These are phyloP conservation scores for Danio jaintianensis DNA, from an alignment of 2,797 vertebrate genomes.

Conservation along the genomic window DNA sequence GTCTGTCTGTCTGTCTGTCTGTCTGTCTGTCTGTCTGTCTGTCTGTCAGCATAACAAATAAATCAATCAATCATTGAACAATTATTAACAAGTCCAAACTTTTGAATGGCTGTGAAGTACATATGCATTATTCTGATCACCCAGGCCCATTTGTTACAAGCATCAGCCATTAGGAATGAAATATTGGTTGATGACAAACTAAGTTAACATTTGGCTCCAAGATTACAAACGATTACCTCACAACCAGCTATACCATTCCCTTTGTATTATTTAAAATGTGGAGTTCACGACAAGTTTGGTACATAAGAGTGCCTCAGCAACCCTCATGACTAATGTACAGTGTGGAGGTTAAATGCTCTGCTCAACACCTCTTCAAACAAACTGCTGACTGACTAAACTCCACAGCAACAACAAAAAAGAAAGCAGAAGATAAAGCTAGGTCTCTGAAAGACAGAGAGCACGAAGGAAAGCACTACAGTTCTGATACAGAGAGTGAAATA, in stretches of 20 bases:
- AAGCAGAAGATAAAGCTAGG: not conserved
- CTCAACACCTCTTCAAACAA: slow-evolving; percentile 11
- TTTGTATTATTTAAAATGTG: not conserved
- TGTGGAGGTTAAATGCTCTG: not conserved
- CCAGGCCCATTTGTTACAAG: not conserved
- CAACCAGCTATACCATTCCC: not conserved
- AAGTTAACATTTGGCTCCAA: not conserved
- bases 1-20: no score
- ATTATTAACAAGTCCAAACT: not conserved
- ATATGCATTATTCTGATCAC: not conserved
- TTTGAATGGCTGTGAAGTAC: not conserved
- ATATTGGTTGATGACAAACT: not conserved
- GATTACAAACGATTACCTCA: not conserved
- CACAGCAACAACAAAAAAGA: not conserved
- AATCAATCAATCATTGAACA: no score
- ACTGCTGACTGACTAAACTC: slow-evolving; percentile 28
- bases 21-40: no score
- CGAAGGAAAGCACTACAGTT: not conserved
- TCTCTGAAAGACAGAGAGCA: not conserved
- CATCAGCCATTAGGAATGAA: not conserved
- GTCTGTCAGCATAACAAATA: no score
- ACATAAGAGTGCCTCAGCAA: not conserved
- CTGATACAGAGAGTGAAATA: slow-evolving; percentile 13
- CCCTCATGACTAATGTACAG: slow-evolving; percentile 9
- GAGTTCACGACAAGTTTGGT: not conserved